Percentiles rank a stretch among this genome's conserved stretches.
These are phyloP conservation scores for Drosophila borborema DNA, from an alignment of 2,888 invertebrate species.

Conservation along the genomic window DNA sequence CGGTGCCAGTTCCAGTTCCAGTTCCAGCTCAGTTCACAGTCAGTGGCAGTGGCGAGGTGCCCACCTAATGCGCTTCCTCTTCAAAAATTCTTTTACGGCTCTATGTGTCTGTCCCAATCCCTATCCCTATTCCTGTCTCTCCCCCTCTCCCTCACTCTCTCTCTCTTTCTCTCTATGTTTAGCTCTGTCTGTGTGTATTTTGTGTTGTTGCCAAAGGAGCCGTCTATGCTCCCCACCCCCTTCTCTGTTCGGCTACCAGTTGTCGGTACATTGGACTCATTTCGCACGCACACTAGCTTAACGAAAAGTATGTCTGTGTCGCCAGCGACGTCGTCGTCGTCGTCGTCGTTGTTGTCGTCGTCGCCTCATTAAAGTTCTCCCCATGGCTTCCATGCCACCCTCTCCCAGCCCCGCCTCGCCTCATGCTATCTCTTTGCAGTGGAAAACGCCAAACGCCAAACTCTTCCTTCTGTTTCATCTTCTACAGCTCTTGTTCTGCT, in stretches of 20 bases:
- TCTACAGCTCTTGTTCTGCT: slow-evolving; percentile 73
- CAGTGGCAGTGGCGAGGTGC: slow-evolving; percentile 40
- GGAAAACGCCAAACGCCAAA: slow-evolving; percentile 59
- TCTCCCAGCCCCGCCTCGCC: slow-evolving; percentile 3
- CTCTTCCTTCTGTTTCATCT: slow-evolving; percentile 72
- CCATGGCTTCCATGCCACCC: slow-evolving; percentile 27
- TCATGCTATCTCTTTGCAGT: not conserved
- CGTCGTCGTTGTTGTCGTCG: slow-evolving; percentile 33
- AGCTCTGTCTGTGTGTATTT: slow-evolving; percentile 21
- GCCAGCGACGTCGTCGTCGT: slow-evolving; percentile 38
- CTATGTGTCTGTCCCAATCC: slow-evolving; percentile 34
- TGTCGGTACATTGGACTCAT: slow-evolving; percentile 79
- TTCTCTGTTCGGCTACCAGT: slow-evolving; percentile 37
- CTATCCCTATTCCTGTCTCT: not conserved
- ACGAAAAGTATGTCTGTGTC: slow-evolving; percentile 78
- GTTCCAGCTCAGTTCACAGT: slow-evolving; percentile 25
- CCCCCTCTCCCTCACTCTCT: not conserved
- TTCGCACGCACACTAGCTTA: slow-evolving; percentile 63
- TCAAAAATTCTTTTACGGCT: slow-evolving; percentile 69
- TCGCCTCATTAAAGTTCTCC: slow-evolving; percentile 78
- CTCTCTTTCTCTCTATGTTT: not conserved
- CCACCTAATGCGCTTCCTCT: slow-evolving; percentile 77
- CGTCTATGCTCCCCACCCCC: slow-evolving; percentile 58
- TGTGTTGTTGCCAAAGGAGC: slow-evolving; percentile 63
- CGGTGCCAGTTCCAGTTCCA: slow-evolving; percentile 19